A percentile compares a stretch with the other conserved stretches of the same genome.
These are phyloP conservation scores for Carcharodon carcharias DNA, from an alignment of 2,797 vertebrate species.

Conservation along the genomic window DNA sequence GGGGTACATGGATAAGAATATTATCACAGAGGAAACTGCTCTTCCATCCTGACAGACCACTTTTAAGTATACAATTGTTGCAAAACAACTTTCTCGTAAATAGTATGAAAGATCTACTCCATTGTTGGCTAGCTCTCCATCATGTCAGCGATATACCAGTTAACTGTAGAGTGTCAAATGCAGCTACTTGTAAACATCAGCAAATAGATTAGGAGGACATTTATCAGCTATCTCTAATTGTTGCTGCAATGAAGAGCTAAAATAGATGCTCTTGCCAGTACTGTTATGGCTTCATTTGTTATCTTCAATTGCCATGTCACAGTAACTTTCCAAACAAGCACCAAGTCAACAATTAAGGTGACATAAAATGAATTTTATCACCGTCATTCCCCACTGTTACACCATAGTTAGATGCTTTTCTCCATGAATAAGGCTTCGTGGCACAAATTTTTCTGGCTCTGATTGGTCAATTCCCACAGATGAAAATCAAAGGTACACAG, in stretches of 20 bases:
- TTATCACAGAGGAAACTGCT: neutral
- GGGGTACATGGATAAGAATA: neutral
- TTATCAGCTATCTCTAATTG: constrained; percentile 9
- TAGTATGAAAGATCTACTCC: neutral
- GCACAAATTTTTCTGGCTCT: neutral
- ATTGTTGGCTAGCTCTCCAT: neutral
- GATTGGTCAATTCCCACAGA: neutral
- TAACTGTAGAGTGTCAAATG: neutral
- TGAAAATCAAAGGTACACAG: neutral
- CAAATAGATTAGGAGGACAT: neutral
- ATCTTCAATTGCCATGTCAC: neutral
- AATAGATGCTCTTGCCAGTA: constrained; percentile 13
- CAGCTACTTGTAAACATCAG: constrained; percentile 21
- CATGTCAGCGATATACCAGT: neutral
- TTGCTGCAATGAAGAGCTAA: neutral
- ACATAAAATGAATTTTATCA: constrained; percentile 18
- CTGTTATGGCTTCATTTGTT: neutral
- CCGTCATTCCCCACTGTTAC: neutral
- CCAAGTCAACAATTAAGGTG: constrained; percentile 17
- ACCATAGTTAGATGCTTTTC: neutral
- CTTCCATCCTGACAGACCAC: neutral
- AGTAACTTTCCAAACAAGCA: constrained; percentile 21
- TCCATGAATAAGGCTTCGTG: neutral
- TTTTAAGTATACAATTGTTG: neutral
- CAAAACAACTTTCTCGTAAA: neutral